Evolutionary conservation across 2,888 invertebrate species (phyloP), one percentile per base, ranked within the genome.

Genomic region (Luffia ferchaultella): DNA sequence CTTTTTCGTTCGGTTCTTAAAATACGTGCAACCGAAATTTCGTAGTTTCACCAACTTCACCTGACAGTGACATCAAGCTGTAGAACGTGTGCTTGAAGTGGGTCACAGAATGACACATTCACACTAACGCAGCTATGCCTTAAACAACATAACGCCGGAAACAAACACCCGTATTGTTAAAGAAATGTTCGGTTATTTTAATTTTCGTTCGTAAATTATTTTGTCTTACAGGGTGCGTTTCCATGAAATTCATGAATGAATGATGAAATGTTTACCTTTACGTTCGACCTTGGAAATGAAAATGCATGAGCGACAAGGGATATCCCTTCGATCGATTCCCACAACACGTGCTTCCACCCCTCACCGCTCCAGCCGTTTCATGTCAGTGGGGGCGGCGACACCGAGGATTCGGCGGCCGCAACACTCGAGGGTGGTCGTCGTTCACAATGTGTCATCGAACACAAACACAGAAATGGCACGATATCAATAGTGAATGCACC

Each of bases 351-450:
- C 12, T 12, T 3, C 30, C 30, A 12, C 30, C n/a, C 30, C 30
- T 30, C 30, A 30, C 30, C 30, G 30, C 30, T 12, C 5, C 30
- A 12, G 30, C 30, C 30, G 30, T 7, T 7, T 3, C 30, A 30
- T 30, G 30, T 30, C 30, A 30, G 5, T 12, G 30, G n/a, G 12
- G 30, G 30, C 30, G 3, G 30, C 48, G 46, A 40, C 47, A 44
- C 44, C 47, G 51, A 48, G 50, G 56, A 48, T 53, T 46, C 51
- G 53, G 42, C 50, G 45, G 52, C 49, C 54, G 48, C 48, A 42
- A 30, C 43, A 45, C 42, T 40, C 43, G 44, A 42, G 18, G 18
- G 41, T 42, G 42, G 17, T 16, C 15, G 41, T 44, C 18, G 17
- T 44, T 43, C 18, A n/a, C n/a, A n/a, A n/a, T n/a, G n/a, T n/a